A percentile compares a stretch with the other conserved stretches of the same genome.
phyloP scores from a whole-genome alignment of 2,888 invertebrate species.

The Allacma fusca region DNA sequence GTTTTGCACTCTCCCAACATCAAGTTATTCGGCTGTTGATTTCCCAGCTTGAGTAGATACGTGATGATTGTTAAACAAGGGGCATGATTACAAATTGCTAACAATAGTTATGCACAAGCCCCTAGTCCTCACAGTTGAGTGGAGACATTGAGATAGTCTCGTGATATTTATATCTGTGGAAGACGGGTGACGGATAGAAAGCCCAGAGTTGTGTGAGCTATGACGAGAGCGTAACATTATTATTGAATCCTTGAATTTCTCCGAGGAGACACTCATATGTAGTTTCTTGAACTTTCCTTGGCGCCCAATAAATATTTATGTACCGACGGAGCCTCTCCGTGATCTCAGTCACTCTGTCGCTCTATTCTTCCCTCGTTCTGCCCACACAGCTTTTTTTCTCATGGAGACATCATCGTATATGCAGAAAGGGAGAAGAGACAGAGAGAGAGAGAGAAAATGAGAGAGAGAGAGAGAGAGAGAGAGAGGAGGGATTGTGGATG shows the following conservation, averaged over 20 bases:
- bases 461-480: too few species aligned
- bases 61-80: too few species aligned
- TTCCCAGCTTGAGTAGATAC: too few species aligned
- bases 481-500: not conserved
- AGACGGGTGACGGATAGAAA: not conserved
- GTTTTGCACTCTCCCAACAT: too few species aligned
- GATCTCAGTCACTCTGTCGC: not conserved
- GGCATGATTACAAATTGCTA: too few species aligned
- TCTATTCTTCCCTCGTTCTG: conserved; percentile 2
- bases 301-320: conserved; percentile 35
- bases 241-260: conserved; percentile 16
- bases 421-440: too few species aligned
- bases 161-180: not conserved
- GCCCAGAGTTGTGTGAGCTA: not conserved
- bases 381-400: not conserved
- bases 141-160: not conserved
- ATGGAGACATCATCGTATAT: too few species aligned
- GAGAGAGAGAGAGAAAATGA: too few species aligned
- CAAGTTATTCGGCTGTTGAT: too few species aligned
- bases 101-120: too few species aligned
- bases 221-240: too few species aligned
- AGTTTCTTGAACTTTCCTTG: conserved; percentile 18
- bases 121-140: not conserved
- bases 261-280: not conserved
- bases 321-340: not conserved